Conservation (phyloP, 2,888 invertebrate genomes). For the Thereva unica region DNA sequence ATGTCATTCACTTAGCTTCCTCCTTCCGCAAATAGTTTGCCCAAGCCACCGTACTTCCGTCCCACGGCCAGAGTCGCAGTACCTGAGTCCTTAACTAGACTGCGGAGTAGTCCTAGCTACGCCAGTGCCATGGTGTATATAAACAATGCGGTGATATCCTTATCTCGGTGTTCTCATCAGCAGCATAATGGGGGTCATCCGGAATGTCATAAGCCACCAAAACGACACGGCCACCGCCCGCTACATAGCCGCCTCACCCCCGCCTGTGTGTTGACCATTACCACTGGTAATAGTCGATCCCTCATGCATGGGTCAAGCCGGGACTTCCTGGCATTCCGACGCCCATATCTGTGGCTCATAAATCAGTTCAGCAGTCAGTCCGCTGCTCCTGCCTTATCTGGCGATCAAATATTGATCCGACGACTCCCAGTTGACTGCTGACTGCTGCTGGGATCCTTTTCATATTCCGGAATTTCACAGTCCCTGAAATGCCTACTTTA, state of each 20-base stretch:
- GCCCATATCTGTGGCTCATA: conserved; percentile 22
- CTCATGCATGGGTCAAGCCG: conserved; percentile 18
- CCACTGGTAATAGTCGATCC: conserved; percentile 1
- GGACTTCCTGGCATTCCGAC: neutral
- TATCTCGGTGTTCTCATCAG: conserved; percentile 20
- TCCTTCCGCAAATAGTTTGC: too few species aligned
- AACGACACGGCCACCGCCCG: conserved; percentile 4
- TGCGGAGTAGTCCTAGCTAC: neutral
- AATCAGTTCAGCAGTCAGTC: conserved; percentile 23
- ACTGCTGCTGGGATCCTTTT: too few species aligned
- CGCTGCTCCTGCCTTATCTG: conserved; percentile 25
- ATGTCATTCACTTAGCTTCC: too few species aligned
- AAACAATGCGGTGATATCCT: neutral
- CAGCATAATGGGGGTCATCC: conserved; percentile 24
- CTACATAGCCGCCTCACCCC: neutral
- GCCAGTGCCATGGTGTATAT: too few species aligned
- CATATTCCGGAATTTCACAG: too few species aligned
- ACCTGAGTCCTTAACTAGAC: neutral
- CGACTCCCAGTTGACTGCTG: too few species aligned
- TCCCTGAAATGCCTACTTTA: too few species aligned
- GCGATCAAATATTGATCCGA: conserved; percentile 26
- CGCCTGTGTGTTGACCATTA: too few species aligned
- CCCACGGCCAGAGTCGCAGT: neutral
- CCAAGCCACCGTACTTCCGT: too few species aligned
- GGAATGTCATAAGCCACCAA: conserved; percentile 18